phyloP scores from a whole-genome alignment of 1,140 invertebrate genomes.

The Drosophila repletoides region DNA sequence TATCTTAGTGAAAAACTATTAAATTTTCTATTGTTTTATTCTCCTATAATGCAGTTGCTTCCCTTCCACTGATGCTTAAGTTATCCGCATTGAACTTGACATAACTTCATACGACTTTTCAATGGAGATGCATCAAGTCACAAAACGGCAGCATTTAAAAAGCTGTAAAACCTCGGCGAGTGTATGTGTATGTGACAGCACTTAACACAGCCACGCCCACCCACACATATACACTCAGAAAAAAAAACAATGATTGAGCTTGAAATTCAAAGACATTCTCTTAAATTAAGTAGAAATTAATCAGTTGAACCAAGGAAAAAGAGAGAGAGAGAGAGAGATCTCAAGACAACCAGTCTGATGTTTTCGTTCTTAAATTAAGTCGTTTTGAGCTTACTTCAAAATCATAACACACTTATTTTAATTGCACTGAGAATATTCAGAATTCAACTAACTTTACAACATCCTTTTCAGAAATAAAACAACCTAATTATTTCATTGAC shows the following conservation, averaged over 20 bases:
- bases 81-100: conserved; percentile 41
- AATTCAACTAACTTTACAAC: too few species aligned
- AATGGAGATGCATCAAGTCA: conserved; percentile 33
- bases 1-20: too few species aligned
- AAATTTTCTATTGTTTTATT: background rate
- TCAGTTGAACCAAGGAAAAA: too few species aligned
- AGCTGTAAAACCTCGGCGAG: conserved; percentile 34
- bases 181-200: conserved; percentile 36
- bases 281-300: too few species aligned
- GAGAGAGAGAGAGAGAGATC: background rate
- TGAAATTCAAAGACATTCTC: background rate
- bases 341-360: conserved; percentile 48
- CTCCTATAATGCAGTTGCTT: background rate
- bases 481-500: too few species aligned
- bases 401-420: too few species aligned
- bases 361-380: too few species aligned
- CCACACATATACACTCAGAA: conserved; percentile 1
- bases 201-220: conserved; percentile 35
- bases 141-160: conserved; percentile 42
- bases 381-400: too few species aligned
- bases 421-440: too few species aligned
- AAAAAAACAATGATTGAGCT: background rate
- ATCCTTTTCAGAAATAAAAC: too few species aligned
- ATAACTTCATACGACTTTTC: conserved; percentile 7
- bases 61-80: background rate